Percentiles rank a stretch among this genome's conserved stretches.
Evolutionary conservation across 2,888 invertebrate species (phyloP).

Genomic region (Protodeltote pygarga): DNA sequence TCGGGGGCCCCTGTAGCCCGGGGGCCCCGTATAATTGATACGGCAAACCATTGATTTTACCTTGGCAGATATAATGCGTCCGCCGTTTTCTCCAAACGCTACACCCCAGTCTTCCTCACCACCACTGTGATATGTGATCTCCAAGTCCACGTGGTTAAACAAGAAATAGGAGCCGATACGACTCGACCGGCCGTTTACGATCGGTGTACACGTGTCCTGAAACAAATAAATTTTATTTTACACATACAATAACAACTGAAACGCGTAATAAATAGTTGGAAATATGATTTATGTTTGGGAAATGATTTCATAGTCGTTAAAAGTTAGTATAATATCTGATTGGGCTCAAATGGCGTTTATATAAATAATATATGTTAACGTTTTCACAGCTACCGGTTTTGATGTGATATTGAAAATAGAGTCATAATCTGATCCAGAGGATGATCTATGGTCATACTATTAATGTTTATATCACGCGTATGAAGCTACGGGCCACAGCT

Average conservation of each 20-base stretch:
- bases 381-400: too few species aligned
- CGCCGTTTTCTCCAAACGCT: conserved; percentile 92
- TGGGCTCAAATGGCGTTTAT: too few species aligned
- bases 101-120: conserved; percentile 95
- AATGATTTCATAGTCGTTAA: too few species aligned
- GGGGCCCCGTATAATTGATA: not conserved
- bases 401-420: too few species aligned
- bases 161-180: conserved; percentile 94
- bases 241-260: not conserved
- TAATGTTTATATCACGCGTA: too few species aligned
- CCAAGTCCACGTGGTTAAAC: conserved; percentile 98
- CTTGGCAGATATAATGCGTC: conserved; percentile 95
- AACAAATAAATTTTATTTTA: conserved; percentile 25
- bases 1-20: too few species aligned
- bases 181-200: conserved; percentile 86
- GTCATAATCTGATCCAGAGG: too few species aligned
- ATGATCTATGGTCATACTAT: too few species aligned
- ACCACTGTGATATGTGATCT: conserved; percentile 97
- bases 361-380: too few species aligned
- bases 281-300: too few species aligned
- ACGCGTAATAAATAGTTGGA: conserved; percentile 1
- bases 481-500: too few species aligned
- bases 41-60: conserved; percentile 62
- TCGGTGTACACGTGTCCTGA: conserved; percentile 86
- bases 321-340: too few species aligned